Conservation (phyloP, 1,140 invertebrate species). For the Magallana ariakensis region DNA sequence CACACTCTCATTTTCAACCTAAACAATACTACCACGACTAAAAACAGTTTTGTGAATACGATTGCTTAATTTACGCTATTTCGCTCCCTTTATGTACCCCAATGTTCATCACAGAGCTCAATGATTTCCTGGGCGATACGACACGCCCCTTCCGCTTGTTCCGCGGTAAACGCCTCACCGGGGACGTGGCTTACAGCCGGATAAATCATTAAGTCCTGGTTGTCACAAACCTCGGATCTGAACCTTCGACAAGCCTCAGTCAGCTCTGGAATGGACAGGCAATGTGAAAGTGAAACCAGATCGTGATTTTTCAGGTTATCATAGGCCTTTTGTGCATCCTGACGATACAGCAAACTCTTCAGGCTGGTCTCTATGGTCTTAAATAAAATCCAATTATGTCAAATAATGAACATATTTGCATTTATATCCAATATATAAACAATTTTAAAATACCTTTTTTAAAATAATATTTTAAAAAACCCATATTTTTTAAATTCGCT, state of each 20-base stretch:
- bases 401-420: too few species aligned
- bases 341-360: neutral
- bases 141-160: neutral
- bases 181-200: neutral
- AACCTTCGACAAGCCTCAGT: neutral
- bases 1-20: too few species aligned
- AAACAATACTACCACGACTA: too few species aligned
- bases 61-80: too few species aligned
- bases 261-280: neutral
- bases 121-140: neutral
- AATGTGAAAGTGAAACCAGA: neutral
- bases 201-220: neutral
- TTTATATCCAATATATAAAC: too few species aligned
- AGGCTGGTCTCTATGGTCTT: neutral
- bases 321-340: neutral
- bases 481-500: too few species aligned
- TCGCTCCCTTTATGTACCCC: neutral
- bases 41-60: too few species aligned
- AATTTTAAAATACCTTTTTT: too few species aligned
- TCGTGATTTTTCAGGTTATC: neutral
- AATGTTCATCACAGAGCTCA: neutral
- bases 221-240: neutral
- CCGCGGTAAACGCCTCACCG: neutral
- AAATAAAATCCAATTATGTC: neutral
- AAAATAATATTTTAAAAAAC: too few species aligned